Conservation (phyloP, 2,113 vertebrate genomes). For the Tinamus guttatus region DNA sequence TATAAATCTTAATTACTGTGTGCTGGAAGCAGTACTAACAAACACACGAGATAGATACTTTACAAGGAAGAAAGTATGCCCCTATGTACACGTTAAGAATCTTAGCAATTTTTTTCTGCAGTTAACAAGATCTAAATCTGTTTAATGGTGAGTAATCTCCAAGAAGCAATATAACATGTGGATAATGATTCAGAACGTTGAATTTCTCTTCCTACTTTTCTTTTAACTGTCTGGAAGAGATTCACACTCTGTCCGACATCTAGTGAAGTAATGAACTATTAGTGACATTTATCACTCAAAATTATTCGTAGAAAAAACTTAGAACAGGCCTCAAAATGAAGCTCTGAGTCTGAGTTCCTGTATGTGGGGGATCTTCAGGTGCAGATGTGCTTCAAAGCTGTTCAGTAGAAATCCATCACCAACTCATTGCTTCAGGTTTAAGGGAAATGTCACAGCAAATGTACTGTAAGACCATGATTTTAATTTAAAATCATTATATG, state of each 20-base stretch:
- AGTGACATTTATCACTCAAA: background rate
- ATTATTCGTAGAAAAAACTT: background rate
- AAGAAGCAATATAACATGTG: background rate
- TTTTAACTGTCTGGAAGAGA: background rate
- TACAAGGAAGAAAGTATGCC: conserved; percentile 34
- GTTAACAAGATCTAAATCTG: conserved; percentile 49
- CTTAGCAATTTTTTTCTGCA: conserved; percentile 8
- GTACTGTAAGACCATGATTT: background rate
- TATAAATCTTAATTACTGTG: conserved; percentile 69
- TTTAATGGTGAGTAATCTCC: conserved; percentile 29
- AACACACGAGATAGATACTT: background rate
- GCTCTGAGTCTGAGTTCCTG: background rate
- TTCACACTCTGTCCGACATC: background rate
- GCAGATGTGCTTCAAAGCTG: background rate
- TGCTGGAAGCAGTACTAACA: conserved; percentile 6
- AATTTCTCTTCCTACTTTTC: background rate
- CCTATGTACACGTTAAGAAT: conserved; percentile 30
- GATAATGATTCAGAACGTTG: conserved; percentile 21
- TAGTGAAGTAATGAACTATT: background rate
- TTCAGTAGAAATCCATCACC: background rate
- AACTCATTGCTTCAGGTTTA: background rate
- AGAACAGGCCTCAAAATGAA: background rate
- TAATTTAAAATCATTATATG: background rate
- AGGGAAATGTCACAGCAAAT: conserved; percentile 46
- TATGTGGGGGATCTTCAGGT: background rate